A percentile compares a stretch with the other conserved stretches of the same genome.
Conservation (phyloP, 2,113 vertebrate genomes). For the Actenoides lindsayi region DNA sequence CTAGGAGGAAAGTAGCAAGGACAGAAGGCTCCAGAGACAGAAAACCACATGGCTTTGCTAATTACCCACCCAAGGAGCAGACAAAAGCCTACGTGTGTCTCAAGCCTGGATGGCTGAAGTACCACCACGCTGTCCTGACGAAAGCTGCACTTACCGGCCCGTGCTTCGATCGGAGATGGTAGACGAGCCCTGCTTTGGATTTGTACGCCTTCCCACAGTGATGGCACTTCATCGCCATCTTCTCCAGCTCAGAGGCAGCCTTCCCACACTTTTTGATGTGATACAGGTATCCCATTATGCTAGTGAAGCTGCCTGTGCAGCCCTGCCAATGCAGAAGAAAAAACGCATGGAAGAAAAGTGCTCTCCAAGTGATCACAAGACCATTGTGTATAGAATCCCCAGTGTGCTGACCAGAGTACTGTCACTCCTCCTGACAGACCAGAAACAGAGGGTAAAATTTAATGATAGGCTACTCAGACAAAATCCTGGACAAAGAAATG, state of each 20-base stretch:
- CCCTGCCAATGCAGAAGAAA: slow-evolving; percentile 77
- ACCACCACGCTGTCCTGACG: rapidly evolving
- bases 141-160: slow-evolving; percentile 82
- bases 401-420: background rate
- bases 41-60: background rate
- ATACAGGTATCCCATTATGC: slow-evolving; percentile 94
- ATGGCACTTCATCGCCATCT: slow-evolving; percentile 88
- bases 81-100: rapidly evolving
- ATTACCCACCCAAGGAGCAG: background rate
- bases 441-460: background rate
- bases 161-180: slow-evolving; percentile 92
- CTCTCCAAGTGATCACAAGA: background rate
- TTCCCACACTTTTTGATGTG: slow-evolving; percentile 94
- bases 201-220: slow-evolving; percentile 91
- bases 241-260: slow-evolving; percentile 89
- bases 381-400: background rate
- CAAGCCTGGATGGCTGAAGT: background rate
- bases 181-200: slow-evolving; percentile 91
- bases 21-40: background rate
- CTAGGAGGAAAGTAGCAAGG: background rate
- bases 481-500: background rate
- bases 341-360: background rate
- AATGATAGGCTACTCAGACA: background rate
- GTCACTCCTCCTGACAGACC: background rate
- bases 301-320: slow-evolving; percentile 91